phyloP scores from a whole-genome alignment of 2,797 vertebrate genomes.

The Perdix hodgsoniae region DNA sequence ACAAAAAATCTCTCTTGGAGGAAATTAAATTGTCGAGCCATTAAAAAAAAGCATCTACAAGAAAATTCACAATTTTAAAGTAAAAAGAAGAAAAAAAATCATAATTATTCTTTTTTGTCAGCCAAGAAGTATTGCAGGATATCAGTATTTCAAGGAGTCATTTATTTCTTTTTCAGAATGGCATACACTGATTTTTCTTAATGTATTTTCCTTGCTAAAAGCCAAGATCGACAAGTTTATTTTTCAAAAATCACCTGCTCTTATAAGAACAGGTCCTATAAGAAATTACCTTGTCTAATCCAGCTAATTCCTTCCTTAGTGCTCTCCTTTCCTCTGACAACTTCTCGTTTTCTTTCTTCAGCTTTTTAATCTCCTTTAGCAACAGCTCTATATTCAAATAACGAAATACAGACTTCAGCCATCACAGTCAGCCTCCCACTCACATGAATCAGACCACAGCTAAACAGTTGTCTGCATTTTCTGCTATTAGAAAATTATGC shows the following conservation, averaged over 20 bases:
- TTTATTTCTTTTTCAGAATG: neutral
- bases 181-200: neutral
- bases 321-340: slow-evolving; percentile 71
- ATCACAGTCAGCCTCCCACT: slow-evolving; percentile 52
- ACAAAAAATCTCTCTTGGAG: neutral
- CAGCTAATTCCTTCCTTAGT: slow-evolving; percentile 74
- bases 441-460: slow-evolving; percentile 42
- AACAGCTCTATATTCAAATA: slow-evolving; percentile 71
- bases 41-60: neutral
- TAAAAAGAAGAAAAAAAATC: too few species aligned
- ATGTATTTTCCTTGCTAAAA: neutral
- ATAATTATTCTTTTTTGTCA: neutral
- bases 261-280: slow-evolving; percentile 10
- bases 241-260: neutral
- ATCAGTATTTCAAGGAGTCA: neutral
- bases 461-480: slow-evolving; percentile 30
- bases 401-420: slow-evolving; percentile 46
- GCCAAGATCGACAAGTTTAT: neutral
- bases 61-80: neutral
- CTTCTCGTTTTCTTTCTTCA: slow-evolving; percentile 76
- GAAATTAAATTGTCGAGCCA: neutral
- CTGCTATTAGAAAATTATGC: slow-evolving; percentile 25
- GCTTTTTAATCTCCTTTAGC: slow-evolving; percentile 73
- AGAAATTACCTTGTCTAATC: slow-evolving; percentile 75
- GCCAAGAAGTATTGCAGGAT: neutral